Percentiles rank a stretch among this genome's conserved stretches.
Conservation (phyloP, 1,140 invertebrate genomes). For the Aphelenchoides fujianensis region DNA sequence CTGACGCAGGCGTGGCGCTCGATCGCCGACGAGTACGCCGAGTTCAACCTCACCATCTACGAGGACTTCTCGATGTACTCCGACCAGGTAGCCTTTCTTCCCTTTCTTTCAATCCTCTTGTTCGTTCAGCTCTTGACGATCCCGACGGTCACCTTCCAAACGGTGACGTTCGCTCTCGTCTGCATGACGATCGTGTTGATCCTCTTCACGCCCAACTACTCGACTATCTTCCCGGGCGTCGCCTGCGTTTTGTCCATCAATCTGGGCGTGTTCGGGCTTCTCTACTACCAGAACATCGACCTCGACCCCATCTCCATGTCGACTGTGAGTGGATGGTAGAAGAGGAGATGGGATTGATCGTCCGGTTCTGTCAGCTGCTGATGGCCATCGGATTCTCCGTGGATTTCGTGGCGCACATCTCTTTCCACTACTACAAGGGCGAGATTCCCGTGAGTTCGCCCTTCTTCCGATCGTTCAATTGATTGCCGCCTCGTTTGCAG, state of each 20-base stretch:
- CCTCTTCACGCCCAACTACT: conserved; percentile 64
- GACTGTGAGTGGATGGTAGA: conserved; percentile 46
- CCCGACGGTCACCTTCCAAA: conserved; percentile 63
- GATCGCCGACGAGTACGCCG: conserved; percentile 53
- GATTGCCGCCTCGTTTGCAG: too few species aligned
- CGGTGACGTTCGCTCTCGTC: conserved; percentile 63
- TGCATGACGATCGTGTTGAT: conserved; percentile 64
- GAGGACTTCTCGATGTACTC: conserved; percentile 62
- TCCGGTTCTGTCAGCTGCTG: conserved; percentile 39
- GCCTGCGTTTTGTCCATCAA: conserved; percentile 63
- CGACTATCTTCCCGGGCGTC: conserved; percentile 63
- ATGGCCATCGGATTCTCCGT: conserved; percentile 66
- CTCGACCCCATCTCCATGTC: conserved; percentile 67
- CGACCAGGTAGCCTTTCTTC: conserved; percentile 55
- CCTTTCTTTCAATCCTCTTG: too few species aligned
- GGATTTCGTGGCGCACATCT: conserved; percentile 65
- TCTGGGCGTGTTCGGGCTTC: conserved; percentile 63
- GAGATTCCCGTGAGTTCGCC: conserved; percentile 63
- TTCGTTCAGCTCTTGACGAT: conserved; percentile 63
- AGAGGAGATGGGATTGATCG: background rate
- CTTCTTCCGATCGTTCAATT: too few species aligned
- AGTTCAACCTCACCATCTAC: conserved; percentile 60
- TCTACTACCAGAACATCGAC: conserved; percentile 63
- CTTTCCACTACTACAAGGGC: conserved; percentile 66
- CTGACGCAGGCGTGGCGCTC: conserved; percentile 56